A percentile compares a stretch with the other conserved stretches of the same genome.
These are phyloP conservation scores for Chrysolina oricalcia DNA, from an alignment of 2,888 invertebrate genomes.

Conservation along the genomic window DNA sequence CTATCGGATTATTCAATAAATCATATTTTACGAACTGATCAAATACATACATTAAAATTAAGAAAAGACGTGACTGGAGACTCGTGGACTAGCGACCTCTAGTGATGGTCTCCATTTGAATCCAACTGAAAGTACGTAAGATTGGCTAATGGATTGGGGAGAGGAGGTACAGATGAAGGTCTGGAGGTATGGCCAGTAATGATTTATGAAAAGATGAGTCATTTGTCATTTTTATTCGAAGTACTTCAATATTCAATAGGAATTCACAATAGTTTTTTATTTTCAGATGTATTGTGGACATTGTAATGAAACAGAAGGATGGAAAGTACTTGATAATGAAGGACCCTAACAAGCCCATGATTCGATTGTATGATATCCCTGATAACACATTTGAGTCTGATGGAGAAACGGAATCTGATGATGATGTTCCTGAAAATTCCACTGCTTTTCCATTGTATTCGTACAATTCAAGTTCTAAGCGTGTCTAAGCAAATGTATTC, in stretches of 20 bases:
- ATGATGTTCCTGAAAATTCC: conserved; percentile 74
- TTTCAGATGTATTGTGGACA: conserved; percentile 89
- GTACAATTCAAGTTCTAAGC: conserved; percentile 63
- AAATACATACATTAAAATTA: too few species aligned
- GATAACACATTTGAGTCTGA: conserved; percentile 99
- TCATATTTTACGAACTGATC: too few species aligned
- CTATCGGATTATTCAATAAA: too few species aligned
- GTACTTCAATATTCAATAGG: neutral
- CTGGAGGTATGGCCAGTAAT: too few species aligned
- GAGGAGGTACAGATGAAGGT: too few species aligned
- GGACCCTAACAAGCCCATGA: conserved; percentile 98
- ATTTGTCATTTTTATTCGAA: neutral
- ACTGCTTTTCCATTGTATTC: conserved; percentile 70
- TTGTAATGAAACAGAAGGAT: conserved; percentile 97
- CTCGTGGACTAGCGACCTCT: too few species aligned
- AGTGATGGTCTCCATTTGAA: too few species aligned
- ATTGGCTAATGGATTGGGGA: too few species aligned
- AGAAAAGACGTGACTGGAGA: too few species aligned
- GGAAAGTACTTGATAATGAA: conserved; percentile 98
- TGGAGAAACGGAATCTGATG: conserved; percentile 91
- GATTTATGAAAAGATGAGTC: too few species aligned
- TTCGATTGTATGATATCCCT: conserved; percentile 97
- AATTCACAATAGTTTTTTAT: neutral
- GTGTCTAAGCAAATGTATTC: conserved; percentile 33
- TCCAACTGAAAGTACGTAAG: too few species aligned